Evolutionary conservation across 2,113 vertebrate genomes (phyloP).

Genomic region (Aspiorhynchus laticeps): DNA sequence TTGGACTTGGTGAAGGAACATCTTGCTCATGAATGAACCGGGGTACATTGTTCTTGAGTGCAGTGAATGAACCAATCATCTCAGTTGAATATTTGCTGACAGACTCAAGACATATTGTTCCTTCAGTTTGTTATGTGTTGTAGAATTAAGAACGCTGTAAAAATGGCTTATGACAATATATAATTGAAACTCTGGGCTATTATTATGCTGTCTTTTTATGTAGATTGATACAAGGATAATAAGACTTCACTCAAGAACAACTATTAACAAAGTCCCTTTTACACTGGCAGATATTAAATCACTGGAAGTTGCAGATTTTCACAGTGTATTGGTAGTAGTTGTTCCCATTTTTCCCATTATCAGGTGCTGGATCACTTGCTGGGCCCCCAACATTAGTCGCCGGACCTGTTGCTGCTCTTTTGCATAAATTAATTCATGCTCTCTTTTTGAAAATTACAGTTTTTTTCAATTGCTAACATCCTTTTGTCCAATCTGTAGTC

Average conservation of each 20-base stretch:
- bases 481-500: no score
- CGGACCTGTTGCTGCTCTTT: neutral
- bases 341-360: neutral
- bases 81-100: neutral
- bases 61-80: neutral
- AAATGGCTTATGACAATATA: neutral
- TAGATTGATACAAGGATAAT: neutral
- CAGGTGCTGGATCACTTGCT: neutral
- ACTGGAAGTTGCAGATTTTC: neutral
- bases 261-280: neutral
- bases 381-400: neutral
- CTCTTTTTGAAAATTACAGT: neutral
- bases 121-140: neutral
- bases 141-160: neutral
- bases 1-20: neutral
- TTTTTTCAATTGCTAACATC: no score
- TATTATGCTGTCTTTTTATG: neutral
- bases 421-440: neutral
- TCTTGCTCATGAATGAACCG: neutral
- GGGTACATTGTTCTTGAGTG: neutral
- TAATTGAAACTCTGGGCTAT: neutral
- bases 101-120: neutral
- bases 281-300: neutral
- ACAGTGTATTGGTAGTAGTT: neutral
- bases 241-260: neutral